phyloP scores from a whole-genome alignment of 2,888 invertebrate species.

The Danaus chrysippus region DNA sequence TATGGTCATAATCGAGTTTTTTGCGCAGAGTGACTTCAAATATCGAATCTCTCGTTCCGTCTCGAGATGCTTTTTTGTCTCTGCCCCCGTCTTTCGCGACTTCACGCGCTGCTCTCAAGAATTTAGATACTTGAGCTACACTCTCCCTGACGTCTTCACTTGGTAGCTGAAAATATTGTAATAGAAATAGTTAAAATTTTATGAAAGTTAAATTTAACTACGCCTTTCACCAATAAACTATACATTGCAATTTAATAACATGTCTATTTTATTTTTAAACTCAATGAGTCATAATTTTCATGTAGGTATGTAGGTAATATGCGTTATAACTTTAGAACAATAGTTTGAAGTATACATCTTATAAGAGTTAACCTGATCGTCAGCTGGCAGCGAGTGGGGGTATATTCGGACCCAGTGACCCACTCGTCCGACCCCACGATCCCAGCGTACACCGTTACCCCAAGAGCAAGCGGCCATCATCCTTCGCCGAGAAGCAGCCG shows the following conservation, averaged over 20 bases:
- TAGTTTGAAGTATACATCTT: no score
- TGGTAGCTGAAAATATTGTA: no score
- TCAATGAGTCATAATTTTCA: no score
- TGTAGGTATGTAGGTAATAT: no score
- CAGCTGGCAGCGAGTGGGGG: slow-evolving; percentile 73
- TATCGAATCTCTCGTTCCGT: slow-evolving; percentile 65
- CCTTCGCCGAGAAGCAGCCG: slow-evolving; percentile 64
- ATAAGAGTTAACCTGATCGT: slow-evolving; percentile 49
- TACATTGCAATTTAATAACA: no score
- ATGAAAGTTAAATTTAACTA: no score
- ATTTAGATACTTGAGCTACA: slow-evolving; percentile 65
- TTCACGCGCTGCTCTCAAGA: slow-evolving; percentile 64
- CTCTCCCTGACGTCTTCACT: slow-evolving; percentile 49
- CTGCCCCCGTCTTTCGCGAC: slow-evolving; percentile 58
- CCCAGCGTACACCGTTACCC: slow-evolving; percentile 87
- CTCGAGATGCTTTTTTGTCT: slow-evolving; percentile 58
- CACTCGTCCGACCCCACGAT: slow-evolving; percentile 79
- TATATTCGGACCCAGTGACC: slow-evolving; percentile 90
- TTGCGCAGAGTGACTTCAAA: slow-evolving; percentile 72
- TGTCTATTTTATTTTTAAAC: no score
- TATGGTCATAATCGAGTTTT: slow-evolving; percentile 75
- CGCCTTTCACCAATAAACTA: no score
- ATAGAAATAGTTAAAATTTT: no score
- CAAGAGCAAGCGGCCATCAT: slow-evolving; percentile 71
- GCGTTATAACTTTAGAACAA: no score